Percentiles rank a stretch among this genome's conserved stretches.
These are phyloP conservation scores for Andrena praecox DNA, from an alignment of 2,888 invertebrate species.

Conservation along the genomic window DNA sequence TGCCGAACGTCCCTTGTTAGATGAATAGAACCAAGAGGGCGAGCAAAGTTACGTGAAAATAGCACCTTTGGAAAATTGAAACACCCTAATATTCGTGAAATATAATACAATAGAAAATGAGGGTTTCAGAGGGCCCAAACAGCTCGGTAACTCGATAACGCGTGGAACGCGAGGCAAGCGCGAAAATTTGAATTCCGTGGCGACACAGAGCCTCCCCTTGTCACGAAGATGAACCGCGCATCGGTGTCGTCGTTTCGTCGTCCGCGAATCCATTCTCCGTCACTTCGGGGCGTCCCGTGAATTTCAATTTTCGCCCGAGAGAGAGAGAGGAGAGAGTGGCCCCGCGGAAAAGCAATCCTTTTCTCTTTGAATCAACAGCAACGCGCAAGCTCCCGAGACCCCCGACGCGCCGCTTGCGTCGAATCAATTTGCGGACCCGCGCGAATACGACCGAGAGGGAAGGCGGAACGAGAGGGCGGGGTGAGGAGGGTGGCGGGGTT, in stretches of 20 bases:
- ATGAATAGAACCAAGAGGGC: too few relatives aligned
- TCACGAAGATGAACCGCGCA: not conserved
- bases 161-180: not conserved
- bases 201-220: not conserved
- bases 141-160: conserved; percentile 8
- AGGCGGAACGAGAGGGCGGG: not conserved
- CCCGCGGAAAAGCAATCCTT: conserved; percentile 49
- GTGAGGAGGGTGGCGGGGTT: conserved; percentile 29
- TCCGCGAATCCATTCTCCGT: conserved; percentile 19
- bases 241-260: conserved; percentile 2
- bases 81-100: too few relatives aligned
- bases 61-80: too few relatives aligned
- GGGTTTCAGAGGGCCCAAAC: not conserved
- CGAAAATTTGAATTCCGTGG: not conserved
- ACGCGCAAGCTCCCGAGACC: conserved; percentile 19
- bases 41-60: too few relatives aligned
- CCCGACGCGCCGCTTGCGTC: conserved; percentile 62
- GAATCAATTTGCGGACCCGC: conserved; percentile 69
- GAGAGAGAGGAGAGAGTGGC: not conserved
- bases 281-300: conserved; percentile 16
- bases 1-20: too few relatives aligned
- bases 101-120: too few relatives aligned
- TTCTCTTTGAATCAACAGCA: conserved; percentile 57
- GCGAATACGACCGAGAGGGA: not conserved
- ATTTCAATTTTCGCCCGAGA: conserved; percentile 65